Percentiles rank a stretch among this genome's conserved stretches.
Conservation (phyloP, 1,140 invertebrate genomes). For the Fopius arisanus region DNA sequence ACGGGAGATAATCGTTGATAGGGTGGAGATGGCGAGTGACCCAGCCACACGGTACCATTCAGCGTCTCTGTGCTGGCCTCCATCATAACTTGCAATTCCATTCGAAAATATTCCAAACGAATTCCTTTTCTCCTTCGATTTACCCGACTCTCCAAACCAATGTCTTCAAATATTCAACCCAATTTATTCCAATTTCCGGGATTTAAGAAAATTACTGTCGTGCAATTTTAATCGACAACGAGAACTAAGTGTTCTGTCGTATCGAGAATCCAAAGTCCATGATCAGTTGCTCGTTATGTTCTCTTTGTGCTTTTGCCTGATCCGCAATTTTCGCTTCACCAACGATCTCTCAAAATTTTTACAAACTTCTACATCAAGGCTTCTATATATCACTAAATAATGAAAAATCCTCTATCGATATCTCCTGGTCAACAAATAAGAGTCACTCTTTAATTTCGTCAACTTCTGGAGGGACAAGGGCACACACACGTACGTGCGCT, state of each 20-base stretch:
- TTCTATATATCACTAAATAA: not conserved
- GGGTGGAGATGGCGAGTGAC: slow-evolving; percentile 49
- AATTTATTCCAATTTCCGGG: not conserved
- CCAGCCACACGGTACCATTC: slow-evolving; percentile 53
- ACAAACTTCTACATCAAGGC: not conserved
- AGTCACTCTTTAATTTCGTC: not conserved
- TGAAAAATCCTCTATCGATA: not conserved
- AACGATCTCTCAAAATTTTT: no score
- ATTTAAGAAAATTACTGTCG: not conserved
- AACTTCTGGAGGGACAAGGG: not conserved
- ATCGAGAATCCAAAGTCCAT: slow-evolving; percentile 28
- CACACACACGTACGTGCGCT: slow-evolving; percentile 4
- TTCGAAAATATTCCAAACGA: slow-evolving; percentile 32
- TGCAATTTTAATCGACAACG: not conserved
- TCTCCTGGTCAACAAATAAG: not conserved
- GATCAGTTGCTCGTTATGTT: slow-evolving; percentile 10
- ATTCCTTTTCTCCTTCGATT: not conserved
- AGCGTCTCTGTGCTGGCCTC: slow-evolving; percentile 51
- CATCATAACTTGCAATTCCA: slow-evolving; percentile 58
- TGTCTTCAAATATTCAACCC: not conserved
- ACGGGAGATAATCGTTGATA: slow-evolving; percentile 55
- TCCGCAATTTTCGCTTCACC: not conserved
- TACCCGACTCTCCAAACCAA: not conserved
- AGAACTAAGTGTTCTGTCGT: not conserved
- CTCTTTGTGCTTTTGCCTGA: slow-evolving; percentile 3